Evolutionary conservation across 2,113 vertebrate genomes (phyloP), one percentile per base, ranked within the genome.

Genomic region (Pantherophis guttatus): DNA sequence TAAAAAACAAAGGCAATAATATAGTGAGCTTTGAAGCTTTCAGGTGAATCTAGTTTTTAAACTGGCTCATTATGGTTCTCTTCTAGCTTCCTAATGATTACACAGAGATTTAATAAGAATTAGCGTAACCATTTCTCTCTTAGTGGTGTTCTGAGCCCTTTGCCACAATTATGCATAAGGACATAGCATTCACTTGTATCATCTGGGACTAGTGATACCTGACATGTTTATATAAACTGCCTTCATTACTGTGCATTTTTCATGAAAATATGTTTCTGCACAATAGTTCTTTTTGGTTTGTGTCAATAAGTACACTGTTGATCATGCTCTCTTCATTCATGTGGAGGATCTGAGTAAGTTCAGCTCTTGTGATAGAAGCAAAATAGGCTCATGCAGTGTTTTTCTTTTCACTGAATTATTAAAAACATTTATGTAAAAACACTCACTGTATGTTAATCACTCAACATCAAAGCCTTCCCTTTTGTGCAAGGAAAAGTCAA

Each of bases 201-300:
- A 52, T 26, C 89, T 91, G 59, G 23, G 1, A 86, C 54, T 19
- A 2, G 81, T 93, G 81, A 23, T 86, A 89, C 29, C 19, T 86
- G 95, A 94, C 92, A 91, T 65, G 91, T 95, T 90, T 94, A 92
- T 93, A 91, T 92, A 94, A 95, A 15, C 89, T 65, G 81, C 29
- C 15, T 94, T 95, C 91, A 29, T 21, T 88, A 91, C 88, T 89
- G 65, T 90, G 55, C 23, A 26, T 92, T 90, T 90, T 91, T 94
- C 55, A 92, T 87, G 75, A 19, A 86, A 87, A 53, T 58, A 91
- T 53, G 21, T 91, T 93, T 50, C 89, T 48, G 91, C 6, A 0
- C 86, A 93, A 58, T 95, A 93, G 0, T 0, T 91, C 88, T 88
- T 89, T 87, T 91, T 92, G 86, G 92, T 94, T 93, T 88, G 86